Evolutionary conservation across 2,888 invertebrate species (phyloP), one percentile per base, ranked within the genome.

Genomic region (Drosophila nr. perissopoda): DNA sequence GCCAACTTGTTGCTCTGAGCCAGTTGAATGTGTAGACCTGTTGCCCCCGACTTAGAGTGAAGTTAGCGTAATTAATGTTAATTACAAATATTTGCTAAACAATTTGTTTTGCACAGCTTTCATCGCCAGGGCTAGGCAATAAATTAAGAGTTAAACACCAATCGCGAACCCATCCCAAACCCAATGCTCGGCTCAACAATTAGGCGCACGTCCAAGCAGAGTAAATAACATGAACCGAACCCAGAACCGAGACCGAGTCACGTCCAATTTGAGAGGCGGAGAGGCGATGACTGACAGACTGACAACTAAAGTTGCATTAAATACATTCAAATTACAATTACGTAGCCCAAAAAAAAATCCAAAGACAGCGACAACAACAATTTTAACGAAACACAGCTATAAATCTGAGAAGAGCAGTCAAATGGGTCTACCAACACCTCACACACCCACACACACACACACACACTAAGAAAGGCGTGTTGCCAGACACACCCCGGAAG

Each of bases 251-350:
- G 54, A 38, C 11, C 53, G 42, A 52, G 48, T 63, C 74, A 67
- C 65, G 51, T 73, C 13, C 54, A 21, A 38, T n/a, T 13, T 27
- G 18, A 18, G 27, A 27, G 40, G 11, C 8, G 33, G 11, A n/a
- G 45, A 51, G 31, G 42, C 25, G 27, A 40, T 16, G 53, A 61
- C 51, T 29, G 68, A 40, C 53, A 40, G 51, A 52, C 69, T 52
- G 68, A 69, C 77, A 72, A 76, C 77, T 77, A 69, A 82, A 82
- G 78, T 82, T 78, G 77, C 80, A 89, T 89, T 87, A 87, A 89
- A 89, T 73, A 82, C 82, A 80, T 77, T 87, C 73, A 89, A 87
- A 87, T 87, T 85, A 82, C 80, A 89, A 87, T 87, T 87, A 87
- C 80, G 88, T 87, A 85, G 82, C 73, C 87, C 74, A 65, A 75